Base-by-base conservation (phyloP, 2,797 vertebrate species). In the Gephyroberyx darwinii region DNA sequence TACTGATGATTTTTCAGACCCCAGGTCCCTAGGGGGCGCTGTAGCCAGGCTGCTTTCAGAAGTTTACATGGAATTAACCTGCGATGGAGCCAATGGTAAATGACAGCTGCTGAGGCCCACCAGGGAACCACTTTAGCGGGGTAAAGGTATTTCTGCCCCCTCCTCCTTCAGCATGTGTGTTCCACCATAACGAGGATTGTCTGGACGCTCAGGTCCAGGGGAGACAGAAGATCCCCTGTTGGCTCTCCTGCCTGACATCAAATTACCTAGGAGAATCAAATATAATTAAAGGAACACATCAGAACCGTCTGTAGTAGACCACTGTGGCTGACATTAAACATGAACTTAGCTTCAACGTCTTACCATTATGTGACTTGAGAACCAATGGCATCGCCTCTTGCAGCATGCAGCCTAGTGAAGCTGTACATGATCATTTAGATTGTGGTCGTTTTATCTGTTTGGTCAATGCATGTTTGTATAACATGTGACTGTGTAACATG, bases 51-150 rank as follows among this genome's bases (percentile, higher is more conserved):
- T 81, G 78, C 78, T 71, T 76, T 87, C 77, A 63, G 84, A 86
- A 85, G 69, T 83, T 85, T 87, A 84, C 83, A 53, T 78, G 82
- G 92, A 87, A 90, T 91, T 91, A 90, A 77, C 81, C 84, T 3
- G 2, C 14, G 86, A 77, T 82, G 80, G 61, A 83, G 74, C 77
- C 86, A 82, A 90, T 85, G 88, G 84, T 85, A 80, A 91, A 82
- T 88, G 88, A 86, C 91, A 92, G 90, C 83, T 90, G 87, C 86
- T n/a, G 66, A 78, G 69, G 79, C 81, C 81, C 91, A 80, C 62
- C 62, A 62, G 90, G 84, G 88, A 86, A 57, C 80, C 75, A 77
- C 77, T 83, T 87, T 62, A 88, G 84, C 78, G 30, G 70, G 78
- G 69, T 83, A 58, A 88, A 90, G 78, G 88, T 86, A 86, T 88